These are phyloP conservation scores for Oppia nitens DNA, from an alignment of 1,140 invertebrate genomes.

Conservation along the genomic window DNA sequence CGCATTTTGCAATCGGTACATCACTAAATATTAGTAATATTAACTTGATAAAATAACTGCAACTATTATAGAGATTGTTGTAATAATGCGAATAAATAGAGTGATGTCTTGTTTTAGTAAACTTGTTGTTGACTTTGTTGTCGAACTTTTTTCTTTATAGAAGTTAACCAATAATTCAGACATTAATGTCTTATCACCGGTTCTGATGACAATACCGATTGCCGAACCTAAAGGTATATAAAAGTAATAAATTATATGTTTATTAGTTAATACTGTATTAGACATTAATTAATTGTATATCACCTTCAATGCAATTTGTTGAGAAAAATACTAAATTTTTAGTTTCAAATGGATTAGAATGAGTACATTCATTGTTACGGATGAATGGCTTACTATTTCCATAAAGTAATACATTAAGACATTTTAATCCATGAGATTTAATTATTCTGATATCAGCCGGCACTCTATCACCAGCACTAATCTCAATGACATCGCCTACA, in stretches of 20 bases:
- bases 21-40: too few species aligned
- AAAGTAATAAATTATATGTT: background rate
- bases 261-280: too few species aligned
- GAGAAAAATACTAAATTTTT: conserved; percentile 35
- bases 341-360: conserved; percentile 34
- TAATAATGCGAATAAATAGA: conserved; percentile 97
- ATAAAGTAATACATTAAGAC: conserved; percentile 24
- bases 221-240: conserved; percentile 28
- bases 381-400: conserved; percentile 47
- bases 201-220: conserved; percentile 83
- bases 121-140: conserved; percentile 73
- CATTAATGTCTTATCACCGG: conserved; percentile 93
- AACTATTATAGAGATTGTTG: conserved; percentile 45
- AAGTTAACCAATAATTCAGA: conserved; percentile 87
- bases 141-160: too few species aligned
- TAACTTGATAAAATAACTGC: conserved; percentile 26
- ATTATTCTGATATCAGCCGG: conserved; percentile 27
- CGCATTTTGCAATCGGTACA: too few species aligned
- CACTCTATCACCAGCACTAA: conserved; percentile 57
- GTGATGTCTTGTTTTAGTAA: conserved; percentile 49
- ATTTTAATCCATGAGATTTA: conserved; percentile 39
- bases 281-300: too few species aligned
- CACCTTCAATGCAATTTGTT: conserved; percentile 32
- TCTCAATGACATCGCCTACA: conserved; percentile 62
- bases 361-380: conserved; percentile 27